phyloP scores from a whole-genome alignment of 64 coral and sea anemone species.

The Orbicella faveolata region DNA sequence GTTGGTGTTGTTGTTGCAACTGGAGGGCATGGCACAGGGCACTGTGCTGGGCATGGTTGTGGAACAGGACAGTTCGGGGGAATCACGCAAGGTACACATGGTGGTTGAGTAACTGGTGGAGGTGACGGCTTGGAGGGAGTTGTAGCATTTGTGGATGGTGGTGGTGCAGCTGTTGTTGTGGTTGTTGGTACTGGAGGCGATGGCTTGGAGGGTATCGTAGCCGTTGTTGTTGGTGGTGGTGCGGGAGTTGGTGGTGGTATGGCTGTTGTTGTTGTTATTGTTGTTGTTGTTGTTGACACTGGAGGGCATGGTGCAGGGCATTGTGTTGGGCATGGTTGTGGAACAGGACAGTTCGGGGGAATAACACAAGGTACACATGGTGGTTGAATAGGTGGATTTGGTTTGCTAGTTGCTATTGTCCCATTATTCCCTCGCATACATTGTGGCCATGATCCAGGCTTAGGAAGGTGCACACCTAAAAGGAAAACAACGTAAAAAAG shows the following conservation, averaged over 20 bases:
- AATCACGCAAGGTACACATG: constrained; percentile 56
- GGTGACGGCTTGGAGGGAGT: constrained; percentile 4
- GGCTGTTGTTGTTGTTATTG: background rate
- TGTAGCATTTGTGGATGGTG: background rate
- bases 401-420: constrained; percentile 99
- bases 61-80: constrained; percentile 58
- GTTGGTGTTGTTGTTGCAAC: constrained; percentile 2
- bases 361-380: constrained; percentile 63
- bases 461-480: constrained; percentile 42
- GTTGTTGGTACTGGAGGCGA: constrained; percentile 9
- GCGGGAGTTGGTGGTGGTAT: too few relatives aligned
- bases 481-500: background rate
- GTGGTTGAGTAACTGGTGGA: constrained; percentile 24
- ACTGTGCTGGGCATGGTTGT: constrained; percentile 53
- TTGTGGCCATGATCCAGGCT: constrained; percentile 52
- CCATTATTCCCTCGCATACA: constrained; percentile 70
- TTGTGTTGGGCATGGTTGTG: constrained; percentile 54
- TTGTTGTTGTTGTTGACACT: background rate
- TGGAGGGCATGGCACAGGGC: constrained; percentile 40
- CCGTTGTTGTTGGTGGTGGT: background rate
- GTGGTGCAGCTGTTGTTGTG: too few relatives aligned
- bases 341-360: constrained; percentile 54
- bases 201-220: background rate
- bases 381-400: constrained; percentile 32
- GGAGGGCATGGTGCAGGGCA: constrained; percentile 48